Percentiles rank a stretch among this genome's conserved stretches.
phyloP scores from a whole-genome alignment of 1,140 invertebrate genomes.

The Drosophila pachea region DNA sequence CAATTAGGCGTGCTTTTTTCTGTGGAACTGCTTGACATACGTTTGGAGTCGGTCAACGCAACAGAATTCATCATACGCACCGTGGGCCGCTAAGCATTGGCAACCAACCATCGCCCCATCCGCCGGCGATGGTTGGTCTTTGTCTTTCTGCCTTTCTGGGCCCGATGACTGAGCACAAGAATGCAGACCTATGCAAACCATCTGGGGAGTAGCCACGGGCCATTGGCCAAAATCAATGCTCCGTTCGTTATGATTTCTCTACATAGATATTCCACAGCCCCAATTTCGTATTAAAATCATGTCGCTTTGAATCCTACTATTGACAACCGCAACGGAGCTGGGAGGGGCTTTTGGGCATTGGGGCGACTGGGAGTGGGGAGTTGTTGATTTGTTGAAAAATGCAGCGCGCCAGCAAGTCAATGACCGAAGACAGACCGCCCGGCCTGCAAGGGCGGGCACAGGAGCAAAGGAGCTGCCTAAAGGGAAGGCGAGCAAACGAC shows the following conservation, averaged over 20 bases:
- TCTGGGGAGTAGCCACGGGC: conserved; percentile 28
- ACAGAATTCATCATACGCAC: conserved; percentile 67
- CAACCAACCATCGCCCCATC: too few species aligned
- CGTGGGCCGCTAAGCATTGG: conserved; percentile 11
- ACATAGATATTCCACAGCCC: background rate
- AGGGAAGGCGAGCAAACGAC: conserved; percentile 18
- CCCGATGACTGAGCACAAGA: too few species aligned
- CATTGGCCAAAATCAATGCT: conserved; percentile 74
- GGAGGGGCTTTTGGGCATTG: background rate
- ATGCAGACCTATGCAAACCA: background rate
- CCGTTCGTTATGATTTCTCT: conserved; percentile 22
- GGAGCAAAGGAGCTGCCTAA: conserved; percentile 9
- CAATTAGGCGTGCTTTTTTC: conserved; percentile 50
- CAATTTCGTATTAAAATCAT: conserved; percentile 43
- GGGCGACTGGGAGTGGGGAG: background rate
- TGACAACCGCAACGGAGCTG: conserved; percentile 41
- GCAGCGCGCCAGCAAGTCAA: conserved; percentile 62
- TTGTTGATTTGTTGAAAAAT: conserved; percentile 54
- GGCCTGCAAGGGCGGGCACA: conserved; percentile 17
- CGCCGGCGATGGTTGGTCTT: too few species aligned
- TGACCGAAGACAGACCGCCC: conserved; percentile 44
- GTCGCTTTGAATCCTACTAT: conserved; percentile 65
- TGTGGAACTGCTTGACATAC: too few species aligned
- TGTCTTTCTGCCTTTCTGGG: too few species aligned
- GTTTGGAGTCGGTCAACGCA: background rate